Evolutionary conservation across 2,113 vertebrate genomes (phyloP), one percentile per base, ranked within the genome.

Genomic region (Naja naja): DNA sequence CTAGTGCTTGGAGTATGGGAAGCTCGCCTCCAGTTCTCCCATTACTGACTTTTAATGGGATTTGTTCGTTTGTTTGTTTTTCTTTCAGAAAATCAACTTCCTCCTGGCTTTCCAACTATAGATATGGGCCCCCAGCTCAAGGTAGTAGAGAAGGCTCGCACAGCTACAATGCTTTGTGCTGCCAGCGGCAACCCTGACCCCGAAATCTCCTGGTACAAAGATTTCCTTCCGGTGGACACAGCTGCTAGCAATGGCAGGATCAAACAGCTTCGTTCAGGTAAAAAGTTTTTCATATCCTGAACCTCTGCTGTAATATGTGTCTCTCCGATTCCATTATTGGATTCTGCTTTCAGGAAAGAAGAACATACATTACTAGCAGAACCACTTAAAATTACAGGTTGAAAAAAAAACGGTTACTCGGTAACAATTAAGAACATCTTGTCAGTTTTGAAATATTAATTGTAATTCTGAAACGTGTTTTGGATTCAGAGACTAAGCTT

Each of bases 41-140:
- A 10, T 88, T 0, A 0, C 85, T 86, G 0, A 0, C 0, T 47
- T 4, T 2, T 60, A 89, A 89, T 39, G 18, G 54, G 93, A 94
- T 94, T 89, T 30, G 16, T 18, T 54, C 11, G 27, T 52, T 10
- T n/a, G 18, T 9, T 92, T 20, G 87, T 64, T 3, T 20, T 60
- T 93, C 47, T 94, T 97, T 30, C 98, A 99, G 99, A 99, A 97
- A 98, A 99, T 94, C 99, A 99, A 97, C 97, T 99, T 94, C 99
- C 99, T 3, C 97, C 98, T 10, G 99, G 99, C 6, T 99, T 99
- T 96, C 99, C 99, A 0, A 98, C 97, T 95, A 99, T 99, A 18
- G 99, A 99, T 97, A 99, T 99, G 99, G 99, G 99, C 22, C 99
- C 99, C 0, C 99, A 99, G 97, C 98, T 99, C 95, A 99, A 99